Conservation (phyloP, 2,888 invertebrate species). For the Hemistola chrysoprasaria region DNA sequence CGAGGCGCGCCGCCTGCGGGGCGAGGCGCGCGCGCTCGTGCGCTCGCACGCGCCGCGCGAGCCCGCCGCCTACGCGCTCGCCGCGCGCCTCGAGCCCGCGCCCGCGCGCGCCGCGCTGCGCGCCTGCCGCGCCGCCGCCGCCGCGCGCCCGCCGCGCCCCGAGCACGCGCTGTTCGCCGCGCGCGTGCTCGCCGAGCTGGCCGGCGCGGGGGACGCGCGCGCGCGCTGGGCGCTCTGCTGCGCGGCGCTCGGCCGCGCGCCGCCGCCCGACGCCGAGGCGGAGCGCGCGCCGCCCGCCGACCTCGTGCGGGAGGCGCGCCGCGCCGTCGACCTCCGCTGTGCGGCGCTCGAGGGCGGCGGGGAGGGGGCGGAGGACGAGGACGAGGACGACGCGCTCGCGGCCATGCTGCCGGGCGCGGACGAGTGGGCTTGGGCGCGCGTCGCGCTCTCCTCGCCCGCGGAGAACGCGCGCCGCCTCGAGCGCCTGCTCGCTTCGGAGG, state of each 20-base stretch:
- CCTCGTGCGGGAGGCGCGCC: constrained; percentile 36
- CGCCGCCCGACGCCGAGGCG: constrained; percentile 21
- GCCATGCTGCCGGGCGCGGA: constrained; percentile 42
- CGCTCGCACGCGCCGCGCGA: constrained; percentile 33
- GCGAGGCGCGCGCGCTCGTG: constrained; percentile 30
- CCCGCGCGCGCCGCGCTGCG: constrained; percentile 24
- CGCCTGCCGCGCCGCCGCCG: too few species aligned
- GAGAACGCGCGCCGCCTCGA: constrained; percentile 25
- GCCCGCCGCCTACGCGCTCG: constrained; percentile 49
- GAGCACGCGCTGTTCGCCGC: constrained; percentile 43
- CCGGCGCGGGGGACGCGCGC: constrained; percentile 23
- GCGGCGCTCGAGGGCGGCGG: constrained; percentile 32
- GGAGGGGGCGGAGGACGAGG: constrained; percentile 8
- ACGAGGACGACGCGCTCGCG: constrained; percentile 16
- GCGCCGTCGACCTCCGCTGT: constrained; percentile 45
- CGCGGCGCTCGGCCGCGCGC: constrained; percentile 28
- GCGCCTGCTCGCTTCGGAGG: constrained; percentile 14
- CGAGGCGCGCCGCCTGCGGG: constrained; percentile 35
- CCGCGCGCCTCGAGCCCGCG: constrained; percentile 49
- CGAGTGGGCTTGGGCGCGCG: constrained; percentile 47
- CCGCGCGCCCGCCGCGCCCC: constrained; percentile 26
- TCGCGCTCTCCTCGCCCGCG: constrained; percentile 27
- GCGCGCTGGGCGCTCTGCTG: constrained; percentile 30
- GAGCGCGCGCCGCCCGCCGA: constrained; percentile 13
- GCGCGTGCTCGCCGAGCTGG: constrained; percentile 34